phyloP scores from a whole-genome alignment of 2,113 vertebrate species.

The Oreotrochilus melanogaster region DNA sequence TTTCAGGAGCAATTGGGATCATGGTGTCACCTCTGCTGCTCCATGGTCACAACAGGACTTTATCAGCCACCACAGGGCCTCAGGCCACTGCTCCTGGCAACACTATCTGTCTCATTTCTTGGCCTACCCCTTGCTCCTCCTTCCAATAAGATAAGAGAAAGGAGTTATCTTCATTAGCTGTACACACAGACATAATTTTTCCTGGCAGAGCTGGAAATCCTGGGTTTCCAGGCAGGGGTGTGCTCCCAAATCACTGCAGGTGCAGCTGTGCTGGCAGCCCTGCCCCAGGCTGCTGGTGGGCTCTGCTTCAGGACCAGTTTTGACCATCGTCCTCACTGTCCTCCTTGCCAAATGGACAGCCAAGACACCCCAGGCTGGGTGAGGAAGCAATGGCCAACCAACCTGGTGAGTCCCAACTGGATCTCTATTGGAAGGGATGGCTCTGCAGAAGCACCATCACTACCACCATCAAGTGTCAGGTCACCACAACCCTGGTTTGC shows the following conservation, averaged over 20 bases:
- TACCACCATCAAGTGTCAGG: background rate
- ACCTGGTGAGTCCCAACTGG: fast-evolving
- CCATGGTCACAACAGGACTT: background rate
- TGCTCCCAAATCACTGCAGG: background rate
- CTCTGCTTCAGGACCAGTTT: background rate
- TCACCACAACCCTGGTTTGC: background rate
- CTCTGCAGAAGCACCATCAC: too few relatives aligned
- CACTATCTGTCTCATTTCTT: conserved; percentile 36
- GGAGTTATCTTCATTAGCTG: conserved; percentile 16
- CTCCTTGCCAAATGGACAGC: fast-evolving
- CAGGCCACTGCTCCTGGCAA: background rate
- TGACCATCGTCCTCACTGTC: background rate
- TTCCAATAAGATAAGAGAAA: conserved; percentile 36
- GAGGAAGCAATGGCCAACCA: background rate
- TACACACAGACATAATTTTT: background rate
- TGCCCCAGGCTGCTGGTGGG: background rate
- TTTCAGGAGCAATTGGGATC: background rate
- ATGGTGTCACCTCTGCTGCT: background rate
- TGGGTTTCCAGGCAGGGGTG: background rate
- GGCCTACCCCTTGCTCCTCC: background rate
- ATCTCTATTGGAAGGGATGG: background rate
- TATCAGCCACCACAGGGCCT: background rate
- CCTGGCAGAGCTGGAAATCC: background rate
- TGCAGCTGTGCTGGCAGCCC: background rate
- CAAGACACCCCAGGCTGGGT: fast-evolving